These are phyloP conservation scores for Plectropomus leopardus DNA, from an alignment of 2,113 vertebrate genomes.

Conservation along the genomic window DNA sequence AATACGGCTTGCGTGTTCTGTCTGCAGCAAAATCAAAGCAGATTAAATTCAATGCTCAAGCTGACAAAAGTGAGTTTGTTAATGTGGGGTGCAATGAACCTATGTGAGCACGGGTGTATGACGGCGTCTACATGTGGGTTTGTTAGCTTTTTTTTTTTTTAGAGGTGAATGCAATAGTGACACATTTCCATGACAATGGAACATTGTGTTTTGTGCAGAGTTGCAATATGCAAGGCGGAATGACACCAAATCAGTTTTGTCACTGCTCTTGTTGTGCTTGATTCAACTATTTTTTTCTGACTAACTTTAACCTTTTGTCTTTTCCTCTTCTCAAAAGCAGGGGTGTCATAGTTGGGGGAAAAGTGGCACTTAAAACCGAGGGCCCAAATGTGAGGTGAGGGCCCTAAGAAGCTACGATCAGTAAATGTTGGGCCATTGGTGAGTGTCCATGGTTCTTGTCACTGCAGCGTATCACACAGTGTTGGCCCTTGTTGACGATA, in stretches of 20 bases:
- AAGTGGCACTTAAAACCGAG: no score
- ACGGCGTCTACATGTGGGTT: slow-evolving; percentile 7
- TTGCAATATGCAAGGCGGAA: slow-evolving; percentile 44
- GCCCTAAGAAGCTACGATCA: no score
- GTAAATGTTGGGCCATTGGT: no score
- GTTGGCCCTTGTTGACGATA: no score
- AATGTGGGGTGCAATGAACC: slow-evolving; percentile 29
- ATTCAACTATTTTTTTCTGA: slow-evolving; percentile 56
- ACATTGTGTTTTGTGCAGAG: slow-evolving; percentile 74
- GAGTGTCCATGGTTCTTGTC: no score
- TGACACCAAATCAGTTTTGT: slow-evolving; percentile 53
- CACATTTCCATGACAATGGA: slow-evolving; percentile 69
- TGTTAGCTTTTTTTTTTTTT: slow-evolving; percentile 40
- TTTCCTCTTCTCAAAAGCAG: slow-evolving; percentile 28
- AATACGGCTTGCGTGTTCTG: slow-evolving; percentile 47
- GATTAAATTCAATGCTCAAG: slow-evolving; percentile 66
- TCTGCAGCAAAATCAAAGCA: slow-evolving; percentile 69
- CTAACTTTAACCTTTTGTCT: slow-evolving; percentile 47
- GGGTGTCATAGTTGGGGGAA: no score
- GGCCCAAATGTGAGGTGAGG: no score
- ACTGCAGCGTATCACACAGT: no score
- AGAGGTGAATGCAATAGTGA: slow-evolving; percentile 29
- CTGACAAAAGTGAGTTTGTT: slow-evolving; percentile 63
- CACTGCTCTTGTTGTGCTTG: slow-evolving; percentile 58
- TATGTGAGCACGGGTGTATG: not conserved